Evolutionary conservation across 2,113 vertebrate species (phyloP), one percentile per base, ranked within the genome.

Genomic region (Lynx canadensis): DNA sequence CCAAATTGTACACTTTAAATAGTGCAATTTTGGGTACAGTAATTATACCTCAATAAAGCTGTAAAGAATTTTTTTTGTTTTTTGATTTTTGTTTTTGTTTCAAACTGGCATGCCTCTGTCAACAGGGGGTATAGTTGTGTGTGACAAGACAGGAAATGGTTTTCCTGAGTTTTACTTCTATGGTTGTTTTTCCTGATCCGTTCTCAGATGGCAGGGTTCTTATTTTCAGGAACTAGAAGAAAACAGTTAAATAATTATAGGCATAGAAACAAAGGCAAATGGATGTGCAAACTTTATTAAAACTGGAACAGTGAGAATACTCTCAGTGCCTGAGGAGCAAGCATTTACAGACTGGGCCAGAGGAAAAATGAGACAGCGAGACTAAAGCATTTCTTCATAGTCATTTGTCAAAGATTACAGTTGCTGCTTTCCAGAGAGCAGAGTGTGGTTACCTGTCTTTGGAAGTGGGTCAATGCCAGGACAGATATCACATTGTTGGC

Each of bases 121-220:
- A 81, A 97, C 33, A 98, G 92, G 86, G 94, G 95, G 89, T n/a
- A 23, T 36, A 83, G 69, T 94, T 96, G 95, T 55, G 18, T 76
- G 71, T 21, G 3, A 63, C 18, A 94, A 90, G 68, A 76, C 7
- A 57, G 38, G n/a, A 92, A 73, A 63, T n/a, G 31, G 23, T 93
- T 94, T 88, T 23, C 50, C 23, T 71, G 65, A 31, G 25, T 88
- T 94, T 96, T 95, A 57, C 41, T 93, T 85, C 71, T 57, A 6
- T 52, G 87, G 65, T 33, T 52, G 52, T 86, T 92, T 93, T 84
- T 82, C 41, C 66, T 79, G 45, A 91, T 41, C 60, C 57, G 73
- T 71, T 89, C 82, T 97, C 80, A 81, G 82, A 95, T 83, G 48
- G 63, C 92, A 95, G 87, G 27, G 38, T 27, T 91, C 89, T 82